Conservation (phyloP, 2,888 invertebrate genomes). For the Chromoteleia sp. region DNA sequence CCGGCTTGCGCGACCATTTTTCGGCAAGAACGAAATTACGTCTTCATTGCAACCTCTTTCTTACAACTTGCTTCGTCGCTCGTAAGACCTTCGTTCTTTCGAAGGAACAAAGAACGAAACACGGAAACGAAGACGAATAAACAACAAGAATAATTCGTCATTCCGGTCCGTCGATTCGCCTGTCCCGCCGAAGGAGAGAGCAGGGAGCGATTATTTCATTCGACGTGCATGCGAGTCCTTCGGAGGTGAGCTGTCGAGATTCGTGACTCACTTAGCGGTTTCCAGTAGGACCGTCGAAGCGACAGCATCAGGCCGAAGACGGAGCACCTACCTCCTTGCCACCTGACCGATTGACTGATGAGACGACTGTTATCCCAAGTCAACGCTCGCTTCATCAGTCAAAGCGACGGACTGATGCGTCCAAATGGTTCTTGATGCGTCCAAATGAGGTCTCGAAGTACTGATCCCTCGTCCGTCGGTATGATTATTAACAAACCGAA, state of each 20-base stretch:
- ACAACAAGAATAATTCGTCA: constrained; percentile 22
- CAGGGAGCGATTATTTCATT: constrained; percentile 53
- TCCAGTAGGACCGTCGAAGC: constrained; percentile 73
- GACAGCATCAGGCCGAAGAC: constrained; percentile 79
- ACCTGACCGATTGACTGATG: constrained; percentile 85
- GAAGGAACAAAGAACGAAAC: neutral
- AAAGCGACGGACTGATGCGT: constrained; percentile 68
- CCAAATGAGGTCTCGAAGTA: constrained; percentile 41
- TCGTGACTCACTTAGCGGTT: constrained; percentile 81
- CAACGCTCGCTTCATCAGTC: constrained; percentile 84
- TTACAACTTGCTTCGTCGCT: no score
- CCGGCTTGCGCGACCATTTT: no score
- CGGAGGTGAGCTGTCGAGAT: constrained; percentile 77
- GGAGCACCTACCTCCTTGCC: constrained; percentile 80
- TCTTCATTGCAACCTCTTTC: no score
- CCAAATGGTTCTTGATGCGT: no score
- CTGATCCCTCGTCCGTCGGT: constrained; percentile 25
- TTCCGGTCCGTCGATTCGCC: constrained; percentile 20
- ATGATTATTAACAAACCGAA: constrained; percentile 44
- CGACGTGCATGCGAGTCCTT: constrained; percentile 64
- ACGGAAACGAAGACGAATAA: neutral
- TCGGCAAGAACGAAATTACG: no score
- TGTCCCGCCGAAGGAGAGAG: constrained; percentile 10
- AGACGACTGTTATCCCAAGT: constrained; percentile 84
- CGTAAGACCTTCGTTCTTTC: no score